Base-by-base conservation (phyloP, 1,140 invertebrate genomes). In the Eurosta solidaginis region DNA sequence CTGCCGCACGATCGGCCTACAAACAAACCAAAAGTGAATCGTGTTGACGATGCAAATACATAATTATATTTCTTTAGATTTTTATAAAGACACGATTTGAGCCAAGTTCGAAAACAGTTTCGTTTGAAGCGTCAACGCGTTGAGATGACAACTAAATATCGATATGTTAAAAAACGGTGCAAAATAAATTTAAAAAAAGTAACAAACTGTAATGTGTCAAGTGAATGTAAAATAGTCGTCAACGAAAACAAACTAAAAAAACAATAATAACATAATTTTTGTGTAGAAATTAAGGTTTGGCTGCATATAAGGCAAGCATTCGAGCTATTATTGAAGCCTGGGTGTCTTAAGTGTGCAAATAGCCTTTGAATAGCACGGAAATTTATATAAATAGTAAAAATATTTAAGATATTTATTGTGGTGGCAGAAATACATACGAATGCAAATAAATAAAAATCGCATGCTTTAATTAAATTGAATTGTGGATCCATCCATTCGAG, bases 31-130 rank as follows among this genome's bases (percentile, higher is more conserved):
- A 68, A 44, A 40, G n/a, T 29, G 33, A 63, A 10, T 74, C 25
- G 77, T 20, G 59, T 59, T 36, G 25, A 33, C 54, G 54, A 33
- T 6, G 54, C 54, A 29, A 59, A 12, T 20, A 40, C 50, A 75
- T 49, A 75, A 75, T 42, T 12, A 77, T 54, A 78, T 82, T 82
- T 79, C 78, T 81, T 83, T 83, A n/a, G 78, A 79, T 79, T 79
- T 83, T 83, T 83, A 83, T 83, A 83, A 83, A 83, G 82, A 83
- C 82, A 83, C 83, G 80, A 79, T 83, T 82, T 80, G 81, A 81
- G 81, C 81, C 80, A 82, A 82, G 82, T 82, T 82, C 82, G 82
- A 82, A 79, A 83, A 83, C 82, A 83, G 82, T 83, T 82, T 82
- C 77, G 80, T 81, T 82, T 79, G 63, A 83, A 83, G 79, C 82